phyloP scores from a whole-genome alignment of 2,888 invertebrate species.

The Ennomos quercinarius region DNA sequence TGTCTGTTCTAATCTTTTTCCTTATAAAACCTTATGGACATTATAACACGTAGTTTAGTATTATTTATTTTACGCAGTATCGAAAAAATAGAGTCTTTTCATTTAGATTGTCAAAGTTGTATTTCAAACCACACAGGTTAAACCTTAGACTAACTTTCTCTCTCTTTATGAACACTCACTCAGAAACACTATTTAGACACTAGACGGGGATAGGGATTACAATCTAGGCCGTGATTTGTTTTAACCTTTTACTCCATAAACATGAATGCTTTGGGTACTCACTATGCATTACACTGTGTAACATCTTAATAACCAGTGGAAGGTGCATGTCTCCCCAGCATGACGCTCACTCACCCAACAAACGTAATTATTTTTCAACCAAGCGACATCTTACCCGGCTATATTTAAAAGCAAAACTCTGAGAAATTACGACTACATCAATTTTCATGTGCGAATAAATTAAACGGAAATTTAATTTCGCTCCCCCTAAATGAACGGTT shows the following conservation, averaged over 20 bases:
- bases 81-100: no score
- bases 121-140: no score
- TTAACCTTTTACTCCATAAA: background rate
- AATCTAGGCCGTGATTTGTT: no score
- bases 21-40: no score
- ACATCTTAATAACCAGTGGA: slow-evolving; percentile 80
- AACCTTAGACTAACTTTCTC: no score
- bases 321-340: slow-evolving; percentile 78
- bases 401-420: slow-evolving; percentile 54
- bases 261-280: slow-evolving; percentile 6
- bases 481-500: slow-evolving; percentile 42
- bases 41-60: no score
- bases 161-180: no score
- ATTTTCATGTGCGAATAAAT: slow-evolving; percentile 58
- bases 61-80: no score
- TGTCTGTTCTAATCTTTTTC: no score
- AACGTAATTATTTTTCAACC: slow-evolving; percentile 76
- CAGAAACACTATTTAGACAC: no score
- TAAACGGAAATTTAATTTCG: slow-evolving; percentile 49
- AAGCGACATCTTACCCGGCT: slow-evolving; percentile 72
- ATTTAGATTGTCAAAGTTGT: no score
- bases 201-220: no score
- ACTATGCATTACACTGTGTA: slow-evolving; percentile 44
- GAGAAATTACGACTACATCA: slow-evolving; percentile 59
- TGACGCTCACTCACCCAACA: slow-evolving; percentile 67